Evolutionary conservation across 2,113 vertebrate genomes (phyloP).

Genomic region (Myxocyprinus asiaticus): DNA sequence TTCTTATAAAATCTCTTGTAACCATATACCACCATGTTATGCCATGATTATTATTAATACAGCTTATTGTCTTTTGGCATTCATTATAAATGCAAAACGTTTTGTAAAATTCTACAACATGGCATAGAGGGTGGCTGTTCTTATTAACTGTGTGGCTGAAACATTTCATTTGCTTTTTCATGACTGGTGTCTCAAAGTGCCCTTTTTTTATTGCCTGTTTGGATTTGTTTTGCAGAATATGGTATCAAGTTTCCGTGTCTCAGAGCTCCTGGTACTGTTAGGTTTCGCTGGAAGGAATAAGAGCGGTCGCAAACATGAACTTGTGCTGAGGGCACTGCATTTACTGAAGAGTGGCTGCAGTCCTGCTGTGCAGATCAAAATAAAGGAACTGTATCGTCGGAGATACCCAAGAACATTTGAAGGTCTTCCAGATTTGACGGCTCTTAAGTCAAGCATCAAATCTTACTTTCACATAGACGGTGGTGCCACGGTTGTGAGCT

Average conservation of each 20-base stretch:
- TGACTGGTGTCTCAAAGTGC: neutral
- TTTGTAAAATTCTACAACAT: neutral
- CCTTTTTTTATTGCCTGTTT: constrained; percentile 17
- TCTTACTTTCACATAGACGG: constrained; percentile 61
- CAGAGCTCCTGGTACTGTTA: constrained; percentile 86
- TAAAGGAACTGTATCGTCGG: constrained; percentile 81
- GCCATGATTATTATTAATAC: constrained; percentile 8
- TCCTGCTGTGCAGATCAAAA: constrained; percentile 83
- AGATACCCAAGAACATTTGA: constrained; percentile 81
- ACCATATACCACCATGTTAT: neutral
- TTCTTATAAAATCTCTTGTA: neutral
- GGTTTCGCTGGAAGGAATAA: constrained; percentile 87
- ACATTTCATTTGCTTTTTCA: neutral
- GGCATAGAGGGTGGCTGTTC: neutral
- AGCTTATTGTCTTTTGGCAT: neutral
- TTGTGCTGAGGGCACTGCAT: constrained; percentile 85
- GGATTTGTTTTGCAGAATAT: constrained; percentile 78
- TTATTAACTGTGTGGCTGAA: neutral
- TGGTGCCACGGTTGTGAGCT: constrained; percentile 66
- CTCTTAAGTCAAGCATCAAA: constrained; percentile 65
- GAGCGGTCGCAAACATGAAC: constrained; percentile 87
- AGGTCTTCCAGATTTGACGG: constrained; percentile 71
- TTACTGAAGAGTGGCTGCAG: constrained; percentile 85
- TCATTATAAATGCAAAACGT: neutral
- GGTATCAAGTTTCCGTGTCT: constrained; percentile 88